Conservation (phyloP, 2,888 invertebrate genomes). For the Ligdia adustata region DNA sequence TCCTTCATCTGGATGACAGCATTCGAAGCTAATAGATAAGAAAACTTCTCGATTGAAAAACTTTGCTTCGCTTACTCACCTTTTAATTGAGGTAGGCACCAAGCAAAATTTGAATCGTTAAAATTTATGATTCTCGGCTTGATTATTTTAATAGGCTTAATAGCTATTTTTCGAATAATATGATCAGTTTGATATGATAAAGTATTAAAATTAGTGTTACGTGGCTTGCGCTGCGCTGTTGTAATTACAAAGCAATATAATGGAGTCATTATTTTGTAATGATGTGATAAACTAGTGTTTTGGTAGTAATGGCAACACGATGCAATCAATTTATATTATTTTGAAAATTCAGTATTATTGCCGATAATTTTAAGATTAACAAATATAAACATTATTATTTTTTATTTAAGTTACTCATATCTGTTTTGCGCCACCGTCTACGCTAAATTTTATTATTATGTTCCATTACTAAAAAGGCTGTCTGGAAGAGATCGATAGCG, state of each 20-base stretch:
- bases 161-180: conserved; percentile 11
- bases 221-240: not conserved
- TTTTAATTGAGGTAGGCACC: conserved; percentile 30
- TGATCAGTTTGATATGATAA: conserved; percentile 14
- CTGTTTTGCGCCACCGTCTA: too few relatives aligned
- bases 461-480: too few relatives aligned
- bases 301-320: not conserved
- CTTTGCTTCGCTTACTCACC: conserved; percentile 33
- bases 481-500: too few relatives aligned
- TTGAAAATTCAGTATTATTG: too few relatives aligned
- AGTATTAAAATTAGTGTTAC: conserved; percentile 9
- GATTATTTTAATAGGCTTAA: conserved; percentile 14
- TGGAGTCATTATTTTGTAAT: not conserved
- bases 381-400: too few relatives aligned
- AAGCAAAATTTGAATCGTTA: conserved; percentile 24
- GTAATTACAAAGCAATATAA: not conserved
- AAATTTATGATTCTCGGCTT: conserved; percentile 9
- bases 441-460: too few relatives aligned
- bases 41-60: conserved; percentile 59
- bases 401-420: too few relatives aligned
- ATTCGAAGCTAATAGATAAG: conserved; percentile 57
- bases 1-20: conserved; percentile 52
- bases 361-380: too few relatives aligned
- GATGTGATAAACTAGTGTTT: conserved; percentile 3
- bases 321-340: too few relatives aligned